Percentiles rank a stretch among this genome's conserved stretches.
Conservation (phyloP, 1,140 invertebrate genomes). For the Parapsyche elsis region DNA sequence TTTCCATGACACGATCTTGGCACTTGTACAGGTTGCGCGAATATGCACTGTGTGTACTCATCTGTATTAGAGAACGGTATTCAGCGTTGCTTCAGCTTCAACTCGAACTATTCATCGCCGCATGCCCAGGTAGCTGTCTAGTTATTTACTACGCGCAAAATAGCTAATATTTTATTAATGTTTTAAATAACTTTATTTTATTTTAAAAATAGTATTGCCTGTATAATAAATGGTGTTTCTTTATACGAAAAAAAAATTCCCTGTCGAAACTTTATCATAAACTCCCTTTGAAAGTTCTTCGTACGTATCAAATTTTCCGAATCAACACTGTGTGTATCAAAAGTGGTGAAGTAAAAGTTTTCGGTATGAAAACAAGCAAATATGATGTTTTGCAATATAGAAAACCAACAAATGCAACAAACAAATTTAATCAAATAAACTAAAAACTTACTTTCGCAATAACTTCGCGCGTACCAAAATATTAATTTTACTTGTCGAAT, state of each 20-base stretch:
- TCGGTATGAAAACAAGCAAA: background rate
- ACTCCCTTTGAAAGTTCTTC: background rate
- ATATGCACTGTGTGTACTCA: background rate
- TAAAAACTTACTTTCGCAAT: background rate
- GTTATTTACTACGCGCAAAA: slow-evolving; percentile 4
- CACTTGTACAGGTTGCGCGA: slow-evolving; percentile 9
- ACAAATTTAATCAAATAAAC: slow-evolving; percentile 21
- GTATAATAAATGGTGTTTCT: background rate
- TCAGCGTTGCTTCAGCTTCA: background rate
- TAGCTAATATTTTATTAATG: background rate
- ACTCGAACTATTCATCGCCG: background rate
- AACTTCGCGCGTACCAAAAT: too few species aligned
- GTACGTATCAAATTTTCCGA: slow-evolving; percentile 16
- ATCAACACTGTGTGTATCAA: background rate
- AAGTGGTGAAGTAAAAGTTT: slow-evolving; percentile 3
- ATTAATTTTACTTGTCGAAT: too few species aligned
- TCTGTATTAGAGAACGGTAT: background rate
- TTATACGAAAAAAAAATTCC: background rate
- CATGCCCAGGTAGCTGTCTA: background rate
- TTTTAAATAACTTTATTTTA: background rate
- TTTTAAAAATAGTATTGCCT: background rate
- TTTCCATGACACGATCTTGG: slow-evolving; percentile 30
- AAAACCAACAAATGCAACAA: slow-evolving; percentile 11
- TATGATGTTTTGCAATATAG: background rate
- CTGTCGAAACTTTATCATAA: background rate